These are phyloP conservation scores for Isurus oxyrinchus DNA, from an alignment of 2,113 vertebrate genomes.

Conservation along the genomic window DNA sequence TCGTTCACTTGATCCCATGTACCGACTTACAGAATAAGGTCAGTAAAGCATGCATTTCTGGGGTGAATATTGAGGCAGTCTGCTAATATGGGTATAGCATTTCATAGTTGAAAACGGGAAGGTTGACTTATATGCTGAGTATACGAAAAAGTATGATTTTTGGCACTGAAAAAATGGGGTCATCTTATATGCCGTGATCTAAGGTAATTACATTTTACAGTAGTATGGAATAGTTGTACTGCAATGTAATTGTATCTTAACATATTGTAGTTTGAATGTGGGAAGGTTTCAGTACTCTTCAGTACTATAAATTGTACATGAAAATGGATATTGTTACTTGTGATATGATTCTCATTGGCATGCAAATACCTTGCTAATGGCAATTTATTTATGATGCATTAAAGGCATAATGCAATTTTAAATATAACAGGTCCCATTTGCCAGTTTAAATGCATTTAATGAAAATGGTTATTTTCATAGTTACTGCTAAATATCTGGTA, in stretches of 20 bases:
- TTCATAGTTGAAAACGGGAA: too few relatives aligned
- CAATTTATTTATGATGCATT: slow-evolving; percentile 10
- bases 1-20: too few relatives aligned
- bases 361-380: background rate
- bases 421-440: background rate
- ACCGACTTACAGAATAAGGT: too few relatives aligned
- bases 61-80: too few relatives aligned
- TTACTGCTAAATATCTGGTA: background rate
- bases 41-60: too few relatives aligned
- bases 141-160: too few relatives aligned
- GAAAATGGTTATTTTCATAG: background rate
- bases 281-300: background rate
- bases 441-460: background rate
- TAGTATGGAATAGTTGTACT: background rate
- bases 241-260: background rate
- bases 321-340: background rate
- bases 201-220: background rate
- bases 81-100: too few relatives aligned
- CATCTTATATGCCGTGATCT: too few relatives aligned
- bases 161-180: too few relatives aligned
- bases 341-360: slow-evolving; percentile 1
- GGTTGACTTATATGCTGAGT: too few relatives aligned
- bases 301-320: background rate
- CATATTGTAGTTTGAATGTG: background rate
- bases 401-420: background rate